Evolutionary conservation across 2,797 vertebrate genomes (phyloP).

Genomic region (Morus bassanus): DNA sequence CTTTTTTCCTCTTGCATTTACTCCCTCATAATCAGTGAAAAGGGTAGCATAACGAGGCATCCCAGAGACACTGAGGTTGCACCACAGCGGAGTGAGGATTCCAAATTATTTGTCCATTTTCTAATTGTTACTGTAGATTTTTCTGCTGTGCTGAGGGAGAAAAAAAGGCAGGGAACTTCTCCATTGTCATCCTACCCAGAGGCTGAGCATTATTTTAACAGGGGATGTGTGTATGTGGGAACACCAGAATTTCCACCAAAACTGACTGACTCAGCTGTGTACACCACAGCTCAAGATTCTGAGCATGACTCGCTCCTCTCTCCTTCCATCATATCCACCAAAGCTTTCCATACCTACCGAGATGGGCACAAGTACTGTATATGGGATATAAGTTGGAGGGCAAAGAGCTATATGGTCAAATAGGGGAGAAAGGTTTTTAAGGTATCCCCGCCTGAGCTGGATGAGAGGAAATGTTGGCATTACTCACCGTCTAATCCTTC

Average conservation of each 20-base stretch:
- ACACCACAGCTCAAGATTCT: neutral
- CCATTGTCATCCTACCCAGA: neutral
- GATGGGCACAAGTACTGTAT: neutral
- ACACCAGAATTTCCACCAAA: neutral
- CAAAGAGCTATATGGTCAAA: neutral
- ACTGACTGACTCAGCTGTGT: neutral
- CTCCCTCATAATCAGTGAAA: neutral
- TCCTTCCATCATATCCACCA: neutral
- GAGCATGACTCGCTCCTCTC: rapidly evolving
- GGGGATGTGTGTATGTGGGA: neutral
- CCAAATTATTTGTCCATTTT: neutral
- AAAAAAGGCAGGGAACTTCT: neutral
- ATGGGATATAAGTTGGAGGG: rapidly evolving
- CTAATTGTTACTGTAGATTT: neutral
- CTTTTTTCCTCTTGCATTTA: neutral
- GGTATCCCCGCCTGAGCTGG: neutral
- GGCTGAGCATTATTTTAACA: neutral
- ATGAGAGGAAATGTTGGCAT: neutral
- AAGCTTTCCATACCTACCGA: rapidly evolving
- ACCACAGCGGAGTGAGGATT: neutral
- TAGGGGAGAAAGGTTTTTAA: neutral
- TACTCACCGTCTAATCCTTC: neutral
- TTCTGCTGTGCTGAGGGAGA: neutral
- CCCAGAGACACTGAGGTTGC: neutral
- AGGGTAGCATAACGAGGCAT: neutral